Evolutionary conservation across 1,140 invertebrate species (phyloP), one percentile per base, ranked within the genome.

Genomic region (Hylaeus anthracinus): DNA sequence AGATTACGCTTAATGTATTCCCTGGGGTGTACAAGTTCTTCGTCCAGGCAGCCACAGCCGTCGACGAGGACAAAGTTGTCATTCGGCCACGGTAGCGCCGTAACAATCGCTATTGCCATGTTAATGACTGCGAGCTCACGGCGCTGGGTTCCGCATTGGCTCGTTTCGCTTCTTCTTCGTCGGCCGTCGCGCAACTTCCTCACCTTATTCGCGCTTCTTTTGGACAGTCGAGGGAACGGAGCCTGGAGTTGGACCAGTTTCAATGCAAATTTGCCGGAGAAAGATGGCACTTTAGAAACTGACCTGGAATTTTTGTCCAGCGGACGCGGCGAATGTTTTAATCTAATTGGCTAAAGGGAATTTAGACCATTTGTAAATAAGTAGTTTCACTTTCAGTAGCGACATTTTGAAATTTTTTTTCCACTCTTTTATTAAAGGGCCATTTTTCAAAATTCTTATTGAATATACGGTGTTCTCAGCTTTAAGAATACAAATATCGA

Each of bases 1-100:
- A 86, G 84, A 86, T 86, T 86, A 79, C 76, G 67, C 65, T 82
- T 86, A 86, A 86, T 86, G 84, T 86, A 86, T 86, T 86, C 84
- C 55, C 80, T 63, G 3, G 58, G 58, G 84, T 82, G 67, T 82
- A 82, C 84, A 82, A 86, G 79, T 86, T 86, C 84, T 85, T 82
- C 83, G 73, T 74, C 48, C 53, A 75, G 61, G 60, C 73, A 74
- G 70, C 78, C 53, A 53, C 79, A 69, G 72, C 80, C 73, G 79
- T 85, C 70, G 79, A 78, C 79, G 64, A 70, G 71, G 56, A 82
- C 84, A 76, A 82, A 85, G 79, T 86, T 86, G 74, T 78, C 79
- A 73, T 82, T 78, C 74, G 73, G 45, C 63, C 79, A 58, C 74
- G 61, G 71, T 51, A n/a, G 14, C 71, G 41, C 65, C 83, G 79